Evolutionary conservation across 2,113 vertebrate genomes (phyloP), one percentile per base, ranked within the genome.

Genomic region (Podiceps cristatus): DNA sequence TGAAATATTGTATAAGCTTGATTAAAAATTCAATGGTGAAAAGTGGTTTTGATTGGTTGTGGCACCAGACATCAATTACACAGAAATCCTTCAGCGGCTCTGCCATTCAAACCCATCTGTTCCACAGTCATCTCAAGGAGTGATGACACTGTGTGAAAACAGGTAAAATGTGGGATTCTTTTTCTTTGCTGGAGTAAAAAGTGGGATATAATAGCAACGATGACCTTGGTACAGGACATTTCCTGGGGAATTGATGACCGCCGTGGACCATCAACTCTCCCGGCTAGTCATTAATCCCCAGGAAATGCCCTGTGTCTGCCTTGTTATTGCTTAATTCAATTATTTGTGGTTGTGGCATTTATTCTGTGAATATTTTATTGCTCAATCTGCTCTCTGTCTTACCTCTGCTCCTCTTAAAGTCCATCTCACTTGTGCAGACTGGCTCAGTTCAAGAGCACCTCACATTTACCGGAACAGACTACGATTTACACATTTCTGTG

Each of bases 311-410:
- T 95, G 33, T 76, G 79, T 88, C 91, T 74, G 73, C 66, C 60
- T 76, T 56, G 13, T 92, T 96, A 92, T 93, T 92, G 91, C 94
- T 97, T 97, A 97, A 97, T 97, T 97, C 95, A 97, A 89, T 96
- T 98, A 96, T 94, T 96, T 88, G 95, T 93, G 79, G 86, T 80
- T 90, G 93, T 86, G 91, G 86, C 71, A 87, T 95, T 96, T 93
- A 91, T 95, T 96, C 88, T 91, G 88, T 97, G 97, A 97, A 96
- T 96, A 97, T 94, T 96, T 96, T 94, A 95, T 94, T 93, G 86
- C 88, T 90, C 94, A 88, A 37, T 75, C 95, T 92, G 94, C 86
- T 95, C 90, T 79, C 62, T 69, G 29, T 66, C 76, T 93, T 96
- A 86, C 86, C 80, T 88, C 71, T 88, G 64, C 56, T 77, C 44